Conservation (phyloP, 1,140 invertebrate species). For the Hyles vespertilio region DNA sequence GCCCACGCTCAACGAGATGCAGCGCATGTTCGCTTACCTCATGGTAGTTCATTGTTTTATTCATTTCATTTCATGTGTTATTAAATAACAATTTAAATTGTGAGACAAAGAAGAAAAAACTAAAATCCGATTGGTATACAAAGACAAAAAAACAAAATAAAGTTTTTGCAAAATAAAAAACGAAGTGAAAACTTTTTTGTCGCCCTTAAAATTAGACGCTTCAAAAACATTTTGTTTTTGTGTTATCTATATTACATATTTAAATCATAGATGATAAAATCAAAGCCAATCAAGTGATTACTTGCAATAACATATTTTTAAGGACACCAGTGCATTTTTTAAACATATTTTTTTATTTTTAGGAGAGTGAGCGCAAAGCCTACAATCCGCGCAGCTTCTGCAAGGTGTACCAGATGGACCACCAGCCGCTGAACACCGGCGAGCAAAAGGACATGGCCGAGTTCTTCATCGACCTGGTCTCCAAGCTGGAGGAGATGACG, state of each 20-base stretch:
- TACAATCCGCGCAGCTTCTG: slow-evolving; percentile 97
- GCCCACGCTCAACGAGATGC: slow-evolving; percentile 90
- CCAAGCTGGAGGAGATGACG: slow-evolving; percentile 97
- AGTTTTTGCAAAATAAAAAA: no score
- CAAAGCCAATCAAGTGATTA: no score
- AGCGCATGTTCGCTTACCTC: slow-evolving; percentile 97
- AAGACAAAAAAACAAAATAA: no score
- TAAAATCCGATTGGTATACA: no score
- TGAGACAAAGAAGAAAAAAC: no score
- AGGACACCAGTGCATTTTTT: background rate
- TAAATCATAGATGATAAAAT: no score
- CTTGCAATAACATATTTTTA: background rate
- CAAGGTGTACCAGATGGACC: slow-evolving; percentile 97
- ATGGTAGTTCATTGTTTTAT: slow-evolving; percentile 72
- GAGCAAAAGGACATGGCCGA: slow-evolving; percentile 99
- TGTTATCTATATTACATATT: no score
- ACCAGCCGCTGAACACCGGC: slow-evolving; percentile 95
- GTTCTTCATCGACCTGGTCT: slow-evolving; percentile 97
- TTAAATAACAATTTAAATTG: no score
- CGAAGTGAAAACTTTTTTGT: no score
- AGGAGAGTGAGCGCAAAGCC: slow-evolving; percentile 95
- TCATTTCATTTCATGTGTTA: no score
- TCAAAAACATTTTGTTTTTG: no score
- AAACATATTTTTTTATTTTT: slow-evolving; percentile 22
- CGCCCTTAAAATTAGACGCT: no score